Evolutionary conservation across 2,888 invertebrate genomes (phyloP), one percentile per base, ranked within the genome.

Genomic region (Sarcophaga variegata): DNA sequence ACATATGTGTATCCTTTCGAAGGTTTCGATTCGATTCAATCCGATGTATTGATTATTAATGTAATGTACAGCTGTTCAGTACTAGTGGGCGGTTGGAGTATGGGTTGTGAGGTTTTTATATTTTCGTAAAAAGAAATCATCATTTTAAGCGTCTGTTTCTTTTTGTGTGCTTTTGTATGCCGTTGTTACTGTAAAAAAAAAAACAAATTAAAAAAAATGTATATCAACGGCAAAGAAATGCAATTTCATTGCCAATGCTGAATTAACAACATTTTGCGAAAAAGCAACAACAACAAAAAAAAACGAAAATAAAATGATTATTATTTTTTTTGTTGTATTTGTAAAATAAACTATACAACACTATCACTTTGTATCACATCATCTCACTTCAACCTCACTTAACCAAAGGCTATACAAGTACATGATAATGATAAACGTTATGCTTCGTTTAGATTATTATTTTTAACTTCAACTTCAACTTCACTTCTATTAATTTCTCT

Each of bases 391-490:
- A 79, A 79, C 67, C 20, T 66, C 62, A 67, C 63, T 66, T 66
- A 22, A 78, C 78, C 83, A 79, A 20, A 79, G 79, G 79, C 83
- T 74, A 75, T 64, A 83, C 37, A 37, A 37, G 37, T 37, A 37
- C 72, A 76, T 69, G 70, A 83, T 79, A 75, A 83, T 67, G 67
- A 67, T 67, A 62, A 79, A 83, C 69, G 79, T 79, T 79, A 83
- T 83, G 83, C 83, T 79, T 83, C 74, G 83, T 75, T 83, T 14
- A 75, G 78, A 79, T 83, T 79, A 75, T 79, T 79, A 79, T 79
- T 83, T 83, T 64, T 20, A 83, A 69, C 77, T 49, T 64, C 27
- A 83, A 69, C 77, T 49, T 60, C 63, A 83, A 75, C 67, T 83
- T 27, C 59, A 62, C 64, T 66, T 49, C 75, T 54, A 49, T 69